Base-by-base conservation (phyloP, 2,113 vertebrate genomes). In the Malurus alboscapulatus region DNA sequence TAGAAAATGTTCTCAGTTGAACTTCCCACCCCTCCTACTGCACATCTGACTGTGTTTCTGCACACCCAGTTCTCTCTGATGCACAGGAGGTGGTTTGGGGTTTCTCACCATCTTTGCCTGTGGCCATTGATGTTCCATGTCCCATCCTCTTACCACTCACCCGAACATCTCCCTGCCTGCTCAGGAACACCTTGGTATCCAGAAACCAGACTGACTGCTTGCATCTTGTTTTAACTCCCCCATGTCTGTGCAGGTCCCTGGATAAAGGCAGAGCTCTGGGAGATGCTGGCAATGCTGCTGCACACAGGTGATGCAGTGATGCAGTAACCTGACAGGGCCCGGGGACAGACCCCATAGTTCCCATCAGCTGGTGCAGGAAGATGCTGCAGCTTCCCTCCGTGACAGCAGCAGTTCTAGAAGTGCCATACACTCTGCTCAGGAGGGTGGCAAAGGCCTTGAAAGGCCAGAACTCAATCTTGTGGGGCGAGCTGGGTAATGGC, bases 11-110 rank as follows among this genome's bases (percentile, higher is more conserved):
- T 78, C 63, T 2, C 65, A 51, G 17, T 45, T 61, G 87, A 92
- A 94, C 75, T 81, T 89, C 48, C 73, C 61, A 67, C 61, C 40
- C 59, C 53, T 91, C 57, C 89, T 24, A 59, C 59, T 59, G 69
- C n/a, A 47, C 84, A 69, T 54, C 59, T 42, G 44, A 55, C 48
- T 30, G 17, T 34, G 26, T 57, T 88, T 34, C 55, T 90, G 51
- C 67, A 48, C 34, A 29, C 10, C 62, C 65, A 32, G 65, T 7
- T 61, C 86, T 55, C 84, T 62, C 68, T 55, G 47, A 34, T 77
- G 69, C 55, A 38, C 71, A 50, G 55, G 75, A 82, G 66, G n/a
- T 84, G 29, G 1, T 86, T 53, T 47, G 85, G 44, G 78, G 8
- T 88, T 92, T 86, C 34, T 73, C 68, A 40, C 51, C 32, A 5